Evolutionary conservation across 2,888 invertebrate species (phyloP), one percentile per base, ranked within the genome.

Genomic region (Hermodice carunculata): DNA sequence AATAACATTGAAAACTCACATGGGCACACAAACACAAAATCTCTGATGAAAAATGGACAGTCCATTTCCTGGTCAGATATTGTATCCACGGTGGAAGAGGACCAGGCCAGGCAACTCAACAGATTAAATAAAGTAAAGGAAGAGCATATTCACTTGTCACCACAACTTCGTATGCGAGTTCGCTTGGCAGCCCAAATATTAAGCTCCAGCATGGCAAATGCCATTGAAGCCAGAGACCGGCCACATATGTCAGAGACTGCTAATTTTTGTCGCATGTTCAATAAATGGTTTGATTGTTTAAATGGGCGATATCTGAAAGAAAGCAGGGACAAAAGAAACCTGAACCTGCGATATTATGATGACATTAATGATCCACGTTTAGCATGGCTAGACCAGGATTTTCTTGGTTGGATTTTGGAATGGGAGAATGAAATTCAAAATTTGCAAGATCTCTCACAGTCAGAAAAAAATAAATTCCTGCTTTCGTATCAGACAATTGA

Each of bases 261-360:
- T 11, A 6, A 31, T 14, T 34, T 53, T 31, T 53, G 53, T 53
- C 5, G 8, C 8, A 53, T 53, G 6, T 22, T 53, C 17, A 26
- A 53, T 26, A 31, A 22, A 28, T 53, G 53, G 53, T 53, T 53
- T 53, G 53, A 53, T 22, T 53, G 53, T 34, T 28, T 53, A 8
- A 53, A 53, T 53, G 53, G 53, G 32, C 6, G 53, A 34, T 53
- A 32, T 53, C 11, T 34, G 8, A 11, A n/a, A n/a, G 22, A 53
- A 34, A 19, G 4, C 28, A 31, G 6, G 8, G 8, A 11, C 19
- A 53, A n/a, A 32, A 53, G 37, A 22, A 53, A 53, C 8, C 53
- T 37, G 14, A 26, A 53, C 6, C 22, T 53, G 5, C 34, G 34
- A 32, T 17, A 32, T 5, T 53, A 53, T 34, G 8, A 34, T 19